These are phyloP conservation scores for Bungarus multicinctus DNA, from an alignment of 2,113 vertebrate genomes.

Conservation along the genomic window DNA sequence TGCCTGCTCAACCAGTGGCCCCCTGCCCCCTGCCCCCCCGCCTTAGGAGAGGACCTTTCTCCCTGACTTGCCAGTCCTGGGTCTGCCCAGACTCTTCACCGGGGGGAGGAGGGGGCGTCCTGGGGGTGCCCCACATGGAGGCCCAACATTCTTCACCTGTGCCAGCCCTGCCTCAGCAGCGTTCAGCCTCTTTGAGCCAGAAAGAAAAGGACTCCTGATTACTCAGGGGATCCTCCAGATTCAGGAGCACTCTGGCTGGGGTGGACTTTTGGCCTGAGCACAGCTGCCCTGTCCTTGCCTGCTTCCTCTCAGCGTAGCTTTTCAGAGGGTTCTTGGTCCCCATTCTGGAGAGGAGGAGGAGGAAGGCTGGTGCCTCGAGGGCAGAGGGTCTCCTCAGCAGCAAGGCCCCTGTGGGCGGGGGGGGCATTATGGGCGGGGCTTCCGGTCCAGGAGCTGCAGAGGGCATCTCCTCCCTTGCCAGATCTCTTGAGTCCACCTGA, in stretches of 20 bases:
- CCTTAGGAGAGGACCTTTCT: not conserved
- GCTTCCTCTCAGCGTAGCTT: not conserved
- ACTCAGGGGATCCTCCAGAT: not conserved
- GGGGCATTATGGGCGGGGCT: not conserved
- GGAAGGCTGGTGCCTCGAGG: not conserved
- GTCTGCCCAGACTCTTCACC: not conserved
- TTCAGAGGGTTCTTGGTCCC: not conserved
- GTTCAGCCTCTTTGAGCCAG: not conserved
- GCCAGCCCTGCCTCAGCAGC: not conserved
- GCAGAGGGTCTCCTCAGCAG: not conserved
- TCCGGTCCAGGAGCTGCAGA: not conserved
- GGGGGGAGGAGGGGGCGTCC: too few species aligned
- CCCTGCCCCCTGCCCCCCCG: too few species aligned
- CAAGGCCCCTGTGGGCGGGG: not conserved
- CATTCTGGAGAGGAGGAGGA: not conserved
- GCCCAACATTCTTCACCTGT: not conserved
- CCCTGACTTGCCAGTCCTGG: not conserved
- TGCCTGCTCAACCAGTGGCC: rapidly evolving
- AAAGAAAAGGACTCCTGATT: not conserved
- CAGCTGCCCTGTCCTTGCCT: too few species aligned
- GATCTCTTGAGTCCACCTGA: not conserved
- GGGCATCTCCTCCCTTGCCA: too few species aligned
- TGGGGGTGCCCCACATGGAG: not conserved
- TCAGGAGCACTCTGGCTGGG: not conserved
- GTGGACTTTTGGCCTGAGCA: not conserved